Conservation (phyloP, 2,113 vertebrate genomes). For the Amphiprion percula region DNA sequence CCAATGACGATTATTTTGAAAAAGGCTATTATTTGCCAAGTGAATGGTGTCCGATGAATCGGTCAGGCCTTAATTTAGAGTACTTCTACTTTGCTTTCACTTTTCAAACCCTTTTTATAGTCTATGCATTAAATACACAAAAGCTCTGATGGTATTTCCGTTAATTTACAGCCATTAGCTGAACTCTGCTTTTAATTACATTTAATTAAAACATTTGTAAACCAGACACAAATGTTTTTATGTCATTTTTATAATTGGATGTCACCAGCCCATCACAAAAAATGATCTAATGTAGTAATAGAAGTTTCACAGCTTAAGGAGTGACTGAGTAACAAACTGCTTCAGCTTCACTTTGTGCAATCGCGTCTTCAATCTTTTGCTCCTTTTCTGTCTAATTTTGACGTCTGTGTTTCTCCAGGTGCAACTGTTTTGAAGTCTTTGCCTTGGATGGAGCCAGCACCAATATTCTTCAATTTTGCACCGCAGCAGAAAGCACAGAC, state of each 20-base stretch:
- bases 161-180: no score
- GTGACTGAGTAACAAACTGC: not conserved
- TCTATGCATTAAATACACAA: no score
- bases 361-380: constrained; percentile 20
- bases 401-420: constrained; percentile 84
- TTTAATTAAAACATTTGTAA: no score
- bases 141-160: no score
- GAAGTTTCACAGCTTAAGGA: not conserved
- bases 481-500: constrained; percentile 91
- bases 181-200: no score
- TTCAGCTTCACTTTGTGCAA: constrained; percentile 5
- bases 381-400: constrained; percentile 39
- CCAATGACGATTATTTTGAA: no score
- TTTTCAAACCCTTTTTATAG: no score
- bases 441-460: constrained; percentile 89
- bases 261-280: constrained; percentile 14
- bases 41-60: no score
- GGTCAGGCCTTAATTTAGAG: no score
- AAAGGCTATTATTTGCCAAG: no score
- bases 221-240: not conserved
- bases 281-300: not conserved
- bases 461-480: constrained; percentile 92
- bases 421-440: constrained; percentile 92
- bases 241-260: constrained; percentile 13
- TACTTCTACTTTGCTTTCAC: no score